Evolutionary conservation across 1,140 invertebrate genomes (phyloP).

Genomic region (Heliconius hewitsoni): DNA sequence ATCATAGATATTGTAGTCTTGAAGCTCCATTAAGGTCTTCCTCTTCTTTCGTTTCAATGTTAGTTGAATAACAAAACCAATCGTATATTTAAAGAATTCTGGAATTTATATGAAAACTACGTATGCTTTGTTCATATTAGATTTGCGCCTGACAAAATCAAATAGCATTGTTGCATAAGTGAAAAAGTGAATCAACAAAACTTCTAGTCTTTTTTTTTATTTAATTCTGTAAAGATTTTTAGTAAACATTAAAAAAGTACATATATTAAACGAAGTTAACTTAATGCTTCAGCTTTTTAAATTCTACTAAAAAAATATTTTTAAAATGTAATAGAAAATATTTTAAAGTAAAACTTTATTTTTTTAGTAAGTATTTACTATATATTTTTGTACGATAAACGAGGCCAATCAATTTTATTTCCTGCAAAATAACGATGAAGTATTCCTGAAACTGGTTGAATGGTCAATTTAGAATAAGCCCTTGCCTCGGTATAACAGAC

Average conservation of each 20-base stretch:
- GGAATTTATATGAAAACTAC: too few relatives aligned
- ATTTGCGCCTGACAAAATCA: constrained; percentile 19
- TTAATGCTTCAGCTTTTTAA: too few relatives aligned
- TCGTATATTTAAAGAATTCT: too few relatives aligned
- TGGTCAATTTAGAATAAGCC: constrained; percentile 13
- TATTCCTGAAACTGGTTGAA: constrained; percentile 10
- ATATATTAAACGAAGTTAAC: too few relatives aligned
- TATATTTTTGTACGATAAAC: neutral
- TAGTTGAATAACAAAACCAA: too few relatives aligned
- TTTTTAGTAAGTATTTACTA: neutral
- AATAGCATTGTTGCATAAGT: neutral
- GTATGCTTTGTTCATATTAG: neutral
- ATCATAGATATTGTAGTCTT: too few relatives aligned
- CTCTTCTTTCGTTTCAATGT: too few relatives aligned
- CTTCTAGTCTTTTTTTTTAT: too few relatives aligned
- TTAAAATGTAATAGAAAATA: neutral
- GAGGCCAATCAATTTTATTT: constrained; percentile 18
- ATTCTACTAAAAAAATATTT: neutral
- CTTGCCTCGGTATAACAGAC: constrained; percentile 9
- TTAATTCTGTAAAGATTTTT: too few relatives aligned
- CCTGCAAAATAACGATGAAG: constrained; percentile 11
- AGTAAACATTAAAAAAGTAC: too few relatives aligned
- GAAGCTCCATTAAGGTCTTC: too few relatives aligned
- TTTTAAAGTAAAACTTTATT: neutral
- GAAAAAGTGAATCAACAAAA: neutral